phyloP scores from a whole-genome alignment of 1,140 invertebrate genomes.

The Drosophila tani region DNA sequence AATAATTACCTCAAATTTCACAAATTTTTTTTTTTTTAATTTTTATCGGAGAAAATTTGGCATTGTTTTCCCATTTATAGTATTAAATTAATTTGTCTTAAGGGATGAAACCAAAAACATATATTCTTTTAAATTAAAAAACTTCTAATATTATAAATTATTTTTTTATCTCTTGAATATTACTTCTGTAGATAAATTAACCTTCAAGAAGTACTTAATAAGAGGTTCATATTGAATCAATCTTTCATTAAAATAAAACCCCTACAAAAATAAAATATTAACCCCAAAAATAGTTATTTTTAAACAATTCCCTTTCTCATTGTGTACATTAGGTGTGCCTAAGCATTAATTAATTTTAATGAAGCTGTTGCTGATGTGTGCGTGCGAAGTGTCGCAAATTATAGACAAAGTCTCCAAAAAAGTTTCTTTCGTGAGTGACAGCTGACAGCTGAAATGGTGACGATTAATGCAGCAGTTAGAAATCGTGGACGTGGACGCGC shows the following conservation, averaged over 20 bases:
- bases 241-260: too few species aligned
- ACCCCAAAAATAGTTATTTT: too few species aligned
- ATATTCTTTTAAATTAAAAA: too few species aligned
- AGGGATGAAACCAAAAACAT: too few species aligned
- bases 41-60: too few species aligned
- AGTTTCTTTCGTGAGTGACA: constrained; percentile 59
- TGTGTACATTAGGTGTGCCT: constrained; percentile 52
- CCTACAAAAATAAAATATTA: too few species aligned
- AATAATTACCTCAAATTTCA: too few species aligned
- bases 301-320: not conserved
- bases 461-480: constrained; percentile 58
- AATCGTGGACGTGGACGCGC: constrained; percentile 37
- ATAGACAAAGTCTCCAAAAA: constrained; percentile 39
- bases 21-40: too few species aligned
- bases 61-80: too few species aligned
- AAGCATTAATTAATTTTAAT: constrained; percentile 82
- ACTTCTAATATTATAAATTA: not conserved
- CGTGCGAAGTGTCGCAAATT: constrained; percentile 73
- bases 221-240: too few species aligned
- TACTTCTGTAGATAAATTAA: not conserved
- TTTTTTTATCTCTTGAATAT: not conserved
- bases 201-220: too few species aligned
- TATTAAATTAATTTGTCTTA: too few species aligned
- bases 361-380: constrained; percentile 67
- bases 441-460: constrained; percentile 70